phyloP scores from a whole-genome alignment of 2,797 vertebrate species.

The Fratercula arctica region DNA sequence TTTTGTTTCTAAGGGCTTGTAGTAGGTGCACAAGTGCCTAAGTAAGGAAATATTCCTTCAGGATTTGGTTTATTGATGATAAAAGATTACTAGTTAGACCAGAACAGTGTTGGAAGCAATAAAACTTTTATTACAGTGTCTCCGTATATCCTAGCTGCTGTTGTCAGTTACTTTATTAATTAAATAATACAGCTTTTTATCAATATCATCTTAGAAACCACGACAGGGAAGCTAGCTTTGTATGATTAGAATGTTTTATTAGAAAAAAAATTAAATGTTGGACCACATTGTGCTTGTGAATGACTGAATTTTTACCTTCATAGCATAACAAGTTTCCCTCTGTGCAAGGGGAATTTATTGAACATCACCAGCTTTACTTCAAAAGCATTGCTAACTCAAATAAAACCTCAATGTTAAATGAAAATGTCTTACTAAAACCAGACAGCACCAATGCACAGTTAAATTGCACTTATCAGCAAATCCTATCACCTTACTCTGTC shows the following conservation, averaged over 20 bases:
- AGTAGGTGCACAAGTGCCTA: not conserved
- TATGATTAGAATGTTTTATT: not conserved
- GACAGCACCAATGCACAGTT: not conserved
- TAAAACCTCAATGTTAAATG: conserved; percentile 18
- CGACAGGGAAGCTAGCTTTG: not conserved
- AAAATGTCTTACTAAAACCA: conserved; percentile 5
- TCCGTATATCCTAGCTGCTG: not conserved
- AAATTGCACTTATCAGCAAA: conserved; percentile 5
- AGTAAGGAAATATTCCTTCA: not conserved
- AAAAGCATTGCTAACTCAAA: not conserved
- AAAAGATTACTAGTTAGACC: not conserved
- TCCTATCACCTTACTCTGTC: not conserved
- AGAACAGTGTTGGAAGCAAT: not conserved
- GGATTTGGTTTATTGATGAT: not conserved
- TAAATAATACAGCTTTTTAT: not conserved
- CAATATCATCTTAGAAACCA: not conserved
- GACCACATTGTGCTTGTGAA: not conserved
- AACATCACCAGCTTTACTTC: not conserved
- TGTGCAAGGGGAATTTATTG: not conserved
- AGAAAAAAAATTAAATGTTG: not conserved
- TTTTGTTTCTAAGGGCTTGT: not conserved
- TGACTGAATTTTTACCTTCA: not conserved
- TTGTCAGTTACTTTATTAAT: not conserved
- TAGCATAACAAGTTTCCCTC: not conserved
- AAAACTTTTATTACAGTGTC: not conserved